Base-by-base conservation (phyloP, 1,140 invertebrate genomes). In the Drosophila repleta region DNA sequence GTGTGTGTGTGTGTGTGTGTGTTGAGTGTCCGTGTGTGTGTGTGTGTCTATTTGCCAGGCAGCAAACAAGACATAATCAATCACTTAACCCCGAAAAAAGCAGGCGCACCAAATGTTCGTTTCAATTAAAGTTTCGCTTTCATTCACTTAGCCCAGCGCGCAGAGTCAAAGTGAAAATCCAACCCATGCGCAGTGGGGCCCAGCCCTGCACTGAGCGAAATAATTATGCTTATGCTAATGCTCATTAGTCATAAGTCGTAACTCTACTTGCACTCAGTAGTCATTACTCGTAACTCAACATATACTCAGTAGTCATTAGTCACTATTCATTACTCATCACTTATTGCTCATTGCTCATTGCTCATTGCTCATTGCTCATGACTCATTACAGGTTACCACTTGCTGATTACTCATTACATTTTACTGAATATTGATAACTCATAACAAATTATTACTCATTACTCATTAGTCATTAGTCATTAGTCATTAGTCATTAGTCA, bases 51-150 rank as follows among this genome's bases (percentile, higher is more conserved):
- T 41, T 24, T 32, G 46, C 55, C 21, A 46, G 52, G 35, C 68
- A 43, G 51, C 78, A 85, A 87, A 85, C 82, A 85, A 78, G 78
- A 78, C 82, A 85, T 87, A 87, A 87, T 88, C 83, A 87, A 88
- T 87, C 82, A 87, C 71, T 82, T 78, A 82, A 72, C 74, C 83
- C 70, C 72, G 78, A 76, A 84, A 76, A 56, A 65, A 52, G 41
- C 46, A 55, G 63, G 74, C 72, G 61, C 74, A 66, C 69, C 77
- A 82, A 85, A 77, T 67, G 83, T 79, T 87, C 78, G 51, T 82
- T 87, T 87, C 82, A 87, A 87, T 87, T 87, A 87, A 82, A 88
- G 74, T 87, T 88, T 88, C 83, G 67, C 52, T 87, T 87, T 88
- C 83, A 87, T 87, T 87, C 81, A 85, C 78, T 85, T 81, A 88